These are phyloP conservation scores for Phalacrocorax aristotelis DNA, from an alignment of 2,113 vertebrate species.

Conservation along the genomic window DNA sequence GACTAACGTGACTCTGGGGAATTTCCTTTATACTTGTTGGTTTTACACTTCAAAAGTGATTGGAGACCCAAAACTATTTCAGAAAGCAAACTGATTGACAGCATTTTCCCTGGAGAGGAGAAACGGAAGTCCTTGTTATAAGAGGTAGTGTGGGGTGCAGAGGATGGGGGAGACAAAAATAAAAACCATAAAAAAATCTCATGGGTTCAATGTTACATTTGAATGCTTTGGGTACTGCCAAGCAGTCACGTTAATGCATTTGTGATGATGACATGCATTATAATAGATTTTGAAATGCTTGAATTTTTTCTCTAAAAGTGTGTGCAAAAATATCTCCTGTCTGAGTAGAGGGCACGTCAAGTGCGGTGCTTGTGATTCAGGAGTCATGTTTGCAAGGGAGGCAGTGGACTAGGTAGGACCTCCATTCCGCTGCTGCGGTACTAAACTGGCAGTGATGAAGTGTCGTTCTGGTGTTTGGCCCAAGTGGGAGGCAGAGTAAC, in stretches of 20 bases:
- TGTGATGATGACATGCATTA: background rate
- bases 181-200: background rate
- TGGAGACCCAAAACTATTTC: background rate
- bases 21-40: constrained; percentile 7
- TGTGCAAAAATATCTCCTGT: background rate
- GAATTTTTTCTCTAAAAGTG: background rate
- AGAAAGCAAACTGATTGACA: background rate
- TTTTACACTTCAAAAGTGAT: constrained; percentile 27
- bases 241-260: background rate
- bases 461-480: background rate
- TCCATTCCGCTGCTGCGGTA: background rate
- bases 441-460: background rate
- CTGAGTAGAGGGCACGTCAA: background rate
- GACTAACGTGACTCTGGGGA: background rate
- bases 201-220: background rate
- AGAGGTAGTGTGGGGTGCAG: background rate
- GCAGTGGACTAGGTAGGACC: background rate
- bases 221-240: background rate
- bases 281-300: background rate
- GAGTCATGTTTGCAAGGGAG: background rate
- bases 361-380: background rate
- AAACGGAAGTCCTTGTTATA: background rate
- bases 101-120: background rate
- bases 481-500: background rate
- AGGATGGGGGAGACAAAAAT: background rate